These are phyloP conservation scores for Apantesis nais DNA, from an alignment of 2,888 invertebrate species.

Conservation along the genomic window DNA sequence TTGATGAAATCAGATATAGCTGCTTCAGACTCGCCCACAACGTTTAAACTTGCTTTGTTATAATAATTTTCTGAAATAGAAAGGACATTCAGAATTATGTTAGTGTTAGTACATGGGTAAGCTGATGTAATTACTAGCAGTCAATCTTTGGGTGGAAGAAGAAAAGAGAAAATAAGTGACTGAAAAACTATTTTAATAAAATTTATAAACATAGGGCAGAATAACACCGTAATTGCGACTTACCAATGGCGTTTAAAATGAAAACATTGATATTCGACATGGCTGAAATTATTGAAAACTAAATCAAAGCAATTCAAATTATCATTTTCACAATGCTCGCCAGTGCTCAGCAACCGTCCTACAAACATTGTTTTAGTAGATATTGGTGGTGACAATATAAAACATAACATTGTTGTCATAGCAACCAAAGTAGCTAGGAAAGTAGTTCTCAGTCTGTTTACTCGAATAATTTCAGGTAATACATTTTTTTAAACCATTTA, in stretches of 20 bases:
- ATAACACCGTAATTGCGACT: slow-evolving; percentile 3
- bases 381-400: not conserved
- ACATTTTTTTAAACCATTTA: too few relatives aligned
- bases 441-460: too few relatives aligned
- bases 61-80: slow-evolving; percentile 69
- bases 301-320: not conserved
- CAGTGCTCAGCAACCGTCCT: not conserved
- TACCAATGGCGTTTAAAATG: slow-evolving; percentile 37
- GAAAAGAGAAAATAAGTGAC: not conserved
- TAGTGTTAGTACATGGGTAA: not conserved
- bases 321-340: not conserved
- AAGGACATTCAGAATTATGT: not conserved
- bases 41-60: slow-evolving; percentile 51
- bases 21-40: slow-evolving; percentile 63
- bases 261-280: slow-evolving; percentile 36
- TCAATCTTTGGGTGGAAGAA: not conserved
- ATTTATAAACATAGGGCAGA: not conserved
- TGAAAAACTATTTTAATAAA: not conserved
- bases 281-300: not conserved
- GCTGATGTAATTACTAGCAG: not conserved
- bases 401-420: slow-evolving; percentile 24
- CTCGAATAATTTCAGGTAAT: too few relatives aligned
- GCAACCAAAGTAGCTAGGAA: slow-evolving; percentile 16
- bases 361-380: not conserved
- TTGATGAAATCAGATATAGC: slow-evolving; percentile 72